Conservation (phyloP, 2,888 invertebrate genomes). For the Agrotis segetum region DNA sequence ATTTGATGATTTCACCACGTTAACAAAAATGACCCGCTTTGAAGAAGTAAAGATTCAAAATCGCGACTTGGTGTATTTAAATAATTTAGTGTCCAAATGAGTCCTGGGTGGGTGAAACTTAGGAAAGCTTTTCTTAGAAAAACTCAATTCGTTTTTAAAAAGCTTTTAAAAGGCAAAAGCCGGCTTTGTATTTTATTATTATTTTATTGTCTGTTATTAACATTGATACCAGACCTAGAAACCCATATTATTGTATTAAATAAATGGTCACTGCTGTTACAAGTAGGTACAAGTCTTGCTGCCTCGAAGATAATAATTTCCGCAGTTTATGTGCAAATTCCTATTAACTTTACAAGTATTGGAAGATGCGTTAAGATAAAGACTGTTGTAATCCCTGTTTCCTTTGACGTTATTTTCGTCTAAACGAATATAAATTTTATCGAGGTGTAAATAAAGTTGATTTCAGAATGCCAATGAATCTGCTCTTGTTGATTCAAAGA, state of each 20-base stretch:
- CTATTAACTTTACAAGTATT: slow-evolving; percentile 12
- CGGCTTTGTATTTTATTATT: neutral
- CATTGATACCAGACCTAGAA: slow-evolving; percentile 8
- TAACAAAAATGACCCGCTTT: too few species aligned
- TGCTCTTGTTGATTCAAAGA: neutral
- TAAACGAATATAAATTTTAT: neutral
- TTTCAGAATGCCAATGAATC: too few species aligned
- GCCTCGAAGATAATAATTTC: slow-evolving; percentile 4
- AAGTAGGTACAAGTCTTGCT: neutral
- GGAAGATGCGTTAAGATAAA: neutral
- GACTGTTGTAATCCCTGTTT: neutral
- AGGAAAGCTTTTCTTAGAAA: too few species aligned
- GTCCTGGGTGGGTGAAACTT: too few species aligned
- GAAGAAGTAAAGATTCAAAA: too few species aligned
- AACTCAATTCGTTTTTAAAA: too few species aligned
- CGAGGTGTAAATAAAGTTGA: neutral
- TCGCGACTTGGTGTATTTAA: too few species aligned
- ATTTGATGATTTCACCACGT: too few species aligned
- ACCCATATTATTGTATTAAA: slow-evolving; percentile 12
- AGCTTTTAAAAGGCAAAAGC: neutral
- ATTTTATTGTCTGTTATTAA: slow-evolving; percentile 10
- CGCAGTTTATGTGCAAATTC: slow-evolving; percentile 25
- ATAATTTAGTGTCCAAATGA: too few species aligned
- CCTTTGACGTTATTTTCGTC: neutral
- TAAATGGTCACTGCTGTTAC: neutral